Evolutionary conservation across 2,888 invertebrate genomes (phyloP), one percentile per base, ranked within the genome.

Genomic region (Cerastis rubricosa): DNA sequence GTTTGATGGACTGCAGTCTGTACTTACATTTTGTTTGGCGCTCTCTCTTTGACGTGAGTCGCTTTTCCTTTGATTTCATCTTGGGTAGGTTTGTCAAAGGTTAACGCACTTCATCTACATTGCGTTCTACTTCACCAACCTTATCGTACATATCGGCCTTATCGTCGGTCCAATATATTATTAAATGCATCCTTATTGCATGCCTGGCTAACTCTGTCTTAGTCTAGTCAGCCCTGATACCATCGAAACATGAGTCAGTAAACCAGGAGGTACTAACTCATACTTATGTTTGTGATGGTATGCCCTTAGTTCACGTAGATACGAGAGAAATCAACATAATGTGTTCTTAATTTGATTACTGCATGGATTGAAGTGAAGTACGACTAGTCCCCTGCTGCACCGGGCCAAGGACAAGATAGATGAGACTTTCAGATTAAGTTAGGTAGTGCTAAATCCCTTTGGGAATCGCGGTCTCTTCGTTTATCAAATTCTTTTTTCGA

Each of bases 1-100:
- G 35, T 35, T 35, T 35, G 35, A 35, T 35, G 35, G 1, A 3
- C 35, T 35, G 35, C 2, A 1, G 35, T 35, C 35, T 81, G 63
- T 70, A 71, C 29, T 71, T 25, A 71, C 45, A 14, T 80, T 80
- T 63, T 63, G 73, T 76, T 86, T 89, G 22, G 22, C 75, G 76
- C 90, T 87, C 90, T 91, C 86, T 84, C 84, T 84, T 76, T 59
- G 29, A 72, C 65, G 43, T 61, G n/a, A 40, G 25, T 51, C 51
- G 51, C 45, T 66, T 78, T 84, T 81, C 57, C 54, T 72, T 79
- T 57, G 65, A 81, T 78, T 14, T 3, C 14, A 74, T 66, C 78
- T 74, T 59, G 43, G 35, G 49, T n/a, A 40, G 11, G 19, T 54
- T 66, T 66, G 14, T 74, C 65, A 45, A 61, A 78, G 66, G 81